Percentiles rank a stretch among this genome's conserved stretches.
phyloP scores from a whole-genome alignment of 2,797 vertebrate species.

The Pseudochaenichthys georgianus region DNA sequence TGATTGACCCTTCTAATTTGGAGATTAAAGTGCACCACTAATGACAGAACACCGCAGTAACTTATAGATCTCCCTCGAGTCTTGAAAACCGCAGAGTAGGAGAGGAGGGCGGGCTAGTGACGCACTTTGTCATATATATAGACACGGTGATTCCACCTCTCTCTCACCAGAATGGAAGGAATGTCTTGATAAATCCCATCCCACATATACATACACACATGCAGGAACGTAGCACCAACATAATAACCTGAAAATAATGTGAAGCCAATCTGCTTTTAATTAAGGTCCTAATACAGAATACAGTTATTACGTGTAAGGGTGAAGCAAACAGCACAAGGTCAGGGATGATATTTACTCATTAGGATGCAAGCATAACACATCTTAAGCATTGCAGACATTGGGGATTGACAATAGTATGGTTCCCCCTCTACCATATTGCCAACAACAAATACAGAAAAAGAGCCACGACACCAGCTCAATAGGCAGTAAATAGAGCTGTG shows the following conservation, averaged over 20 bases:
- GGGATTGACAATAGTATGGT: neutral
- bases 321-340: neutral
- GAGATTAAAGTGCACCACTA: constrained; percentile 77
- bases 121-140: constrained; percentile 74
- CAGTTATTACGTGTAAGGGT: constrained; percentile 3
- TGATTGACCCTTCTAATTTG: constrained; percentile 72
- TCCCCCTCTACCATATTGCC: neutral
- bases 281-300: neutral
- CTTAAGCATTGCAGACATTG: neutral
- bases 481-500: constrained; percentile 1
- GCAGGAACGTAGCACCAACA: constrained; percentile 17
- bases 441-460: constrained; percentile 4
- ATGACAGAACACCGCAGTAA: constrained; percentile 73
- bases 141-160: constrained; percentile 70
- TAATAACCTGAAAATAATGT: constrained; percentile 22
- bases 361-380: neutral
- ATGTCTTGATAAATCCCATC: constrained; percentile 69
- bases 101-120: constrained; percentile 67
- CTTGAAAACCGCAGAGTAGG: constrained; percentile 65
- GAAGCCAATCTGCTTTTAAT: constrained; percentile 20
- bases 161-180: constrained; percentile 67
- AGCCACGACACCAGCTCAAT: neutral
- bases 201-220: constrained; percentile 29
- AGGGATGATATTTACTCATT: neutral
- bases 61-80: constrained; percentile 65